A percentile compares a stretch with the other conserved stretches of the same genome.
phyloP scores from a whole-genome alignment of 30 jellyfish, hydroid and myxozoan genomes.

The Chironex yamaguchii region DNA sequence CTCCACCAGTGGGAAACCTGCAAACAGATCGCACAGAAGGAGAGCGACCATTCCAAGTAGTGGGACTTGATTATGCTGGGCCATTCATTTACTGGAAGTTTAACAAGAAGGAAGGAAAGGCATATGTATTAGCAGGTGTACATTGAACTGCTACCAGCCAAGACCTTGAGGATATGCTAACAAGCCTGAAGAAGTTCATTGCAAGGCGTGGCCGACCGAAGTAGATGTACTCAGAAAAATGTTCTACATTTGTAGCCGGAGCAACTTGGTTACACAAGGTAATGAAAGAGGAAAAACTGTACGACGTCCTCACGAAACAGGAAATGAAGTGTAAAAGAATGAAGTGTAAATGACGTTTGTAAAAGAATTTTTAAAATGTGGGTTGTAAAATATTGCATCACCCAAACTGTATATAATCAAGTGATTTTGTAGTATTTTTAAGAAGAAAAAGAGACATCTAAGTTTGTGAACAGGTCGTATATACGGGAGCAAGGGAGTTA shows the following conservation, averaged over 20 bases:
- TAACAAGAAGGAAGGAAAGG: slow-evolving; percentile 22
- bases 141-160: too few relatives aligned
- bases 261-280: too few relatives aligned
- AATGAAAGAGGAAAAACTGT: slow-evolving; percentile 5
- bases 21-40: slow-evolving; percentile 31
- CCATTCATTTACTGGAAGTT: slow-evolving; percentile 7
- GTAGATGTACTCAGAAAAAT: slow-evolving; percentile 43
- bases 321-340: slow-evolving; percentile 33
- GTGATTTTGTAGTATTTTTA: too few relatives aligned
- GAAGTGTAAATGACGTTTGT: too few relatives aligned
- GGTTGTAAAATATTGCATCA: too few relatives aligned
- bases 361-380: too few relatives aligned
- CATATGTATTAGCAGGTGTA: slow-evolving; percentile 19
- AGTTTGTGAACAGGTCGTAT: too few relatives aligned
- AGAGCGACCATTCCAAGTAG: slow-evolving; percentile 1
- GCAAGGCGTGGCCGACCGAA: slow-evolving; percentile 47
- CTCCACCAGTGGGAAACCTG: slow-evolving; percentile 30
- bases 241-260: neutral
- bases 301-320: slow-evolving; percentile 14
- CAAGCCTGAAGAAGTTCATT: slow-evolving; percentile 22
- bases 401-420: too few relatives aligned
- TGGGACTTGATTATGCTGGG: slow-evolving; percentile 45
- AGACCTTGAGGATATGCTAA: slow-evolving; percentile 19
- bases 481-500: too few relatives aligned
- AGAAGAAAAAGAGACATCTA: too few relatives aligned